Conservation (phyloP, 2,888 invertebrate genomes). For the Drymonia ruficornis region DNA sequence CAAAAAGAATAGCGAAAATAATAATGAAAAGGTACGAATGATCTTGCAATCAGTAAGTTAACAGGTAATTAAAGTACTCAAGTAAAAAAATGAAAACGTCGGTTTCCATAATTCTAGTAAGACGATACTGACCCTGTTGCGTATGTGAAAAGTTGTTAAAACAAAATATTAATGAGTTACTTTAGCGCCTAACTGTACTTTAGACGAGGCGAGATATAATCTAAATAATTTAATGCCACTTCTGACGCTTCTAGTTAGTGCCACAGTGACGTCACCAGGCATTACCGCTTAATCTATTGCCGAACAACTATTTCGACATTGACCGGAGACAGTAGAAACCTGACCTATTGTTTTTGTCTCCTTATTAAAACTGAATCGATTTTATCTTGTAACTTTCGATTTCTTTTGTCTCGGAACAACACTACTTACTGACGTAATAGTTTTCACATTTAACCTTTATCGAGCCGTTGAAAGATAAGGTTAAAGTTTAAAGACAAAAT, state of each 20-base stretch:
- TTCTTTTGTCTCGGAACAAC: constrained; percentile 20
- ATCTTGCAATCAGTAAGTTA: too few species aligned
- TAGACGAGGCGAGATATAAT: constrained; percentile 23
- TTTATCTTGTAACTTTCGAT: constrained; percentile 31
- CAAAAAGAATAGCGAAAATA: too few species aligned
- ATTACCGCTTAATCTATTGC: constrained; percentile 15
- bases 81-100: too few species aligned
- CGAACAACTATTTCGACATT: constrained; percentile 19
- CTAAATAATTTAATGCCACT: constrained; percentile 53
- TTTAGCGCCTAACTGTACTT: constrained; percentile 44
- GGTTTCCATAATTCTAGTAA: too few species aligned
- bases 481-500: constrained; percentile 15
- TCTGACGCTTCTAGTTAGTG: constrained; percentile 55
- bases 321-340: constrained; percentile 21
- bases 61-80: too few species aligned
- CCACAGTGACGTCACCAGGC: constrained; percentile 16
- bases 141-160: too few species aligned
- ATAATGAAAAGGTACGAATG: too few species aligned
- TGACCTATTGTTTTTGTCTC: constrained; percentile 23
- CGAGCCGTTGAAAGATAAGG: constrained; percentile 16
- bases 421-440: constrained; percentile 16
- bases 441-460: constrained; percentile 19
- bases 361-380: constrained; percentile 26
- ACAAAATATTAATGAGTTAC: neutral
- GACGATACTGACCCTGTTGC: too few species aligned